phyloP scores from a whole-genome alignment of 2,888 invertebrate genomes.

The Trissoscelio sp. region DNA sequence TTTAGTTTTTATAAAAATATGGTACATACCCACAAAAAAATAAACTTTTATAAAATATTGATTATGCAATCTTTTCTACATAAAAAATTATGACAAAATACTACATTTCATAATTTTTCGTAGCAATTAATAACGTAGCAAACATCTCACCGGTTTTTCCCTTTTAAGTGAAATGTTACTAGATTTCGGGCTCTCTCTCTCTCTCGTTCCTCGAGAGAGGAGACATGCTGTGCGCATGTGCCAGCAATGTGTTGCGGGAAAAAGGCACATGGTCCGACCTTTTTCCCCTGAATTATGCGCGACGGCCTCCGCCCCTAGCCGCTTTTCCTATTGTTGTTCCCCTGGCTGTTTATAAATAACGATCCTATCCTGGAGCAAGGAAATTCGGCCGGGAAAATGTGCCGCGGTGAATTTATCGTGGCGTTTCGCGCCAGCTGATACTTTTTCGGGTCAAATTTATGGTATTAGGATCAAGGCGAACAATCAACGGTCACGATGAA shows the following conservation, averaged over 20 bases:
- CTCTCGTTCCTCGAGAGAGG: too few relatives aligned
- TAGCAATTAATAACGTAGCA: too few relatives aligned
- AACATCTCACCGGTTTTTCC: too few relatives aligned
- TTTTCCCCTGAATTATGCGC: constrained; percentile 48
- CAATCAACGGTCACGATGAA: constrained; percentile 5
- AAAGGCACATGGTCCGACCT: constrained; percentile 53
- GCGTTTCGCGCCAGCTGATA: constrained; percentile 49
- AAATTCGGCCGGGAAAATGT: constrained; percentile 60
- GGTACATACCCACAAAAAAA: too few relatives aligned
- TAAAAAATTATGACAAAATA: too few relatives aligned
- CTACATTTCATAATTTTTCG: too few relatives aligned
- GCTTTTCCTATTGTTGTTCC: constrained; percentile 55
- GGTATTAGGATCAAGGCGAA: constrained; percentile 34
- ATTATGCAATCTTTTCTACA: too few relatives aligned
- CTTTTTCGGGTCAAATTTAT: constrained; percentile 42
- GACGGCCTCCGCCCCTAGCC: constrained; percentile 45
- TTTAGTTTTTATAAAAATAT: too few relatives aligned
- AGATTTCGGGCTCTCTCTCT: too few relatives aligned
- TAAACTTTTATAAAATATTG: too few relatives aligned
- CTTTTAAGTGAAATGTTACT: too few relatives aligned
- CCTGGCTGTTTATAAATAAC: constrained; percentile 62
- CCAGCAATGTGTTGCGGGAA: constrained; percentile 36
- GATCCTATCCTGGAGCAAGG: constrained; percentile 47
- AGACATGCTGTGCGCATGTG: constrained; percentile 58
- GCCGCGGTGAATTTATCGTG: constrained; percentile 48